Conservation (phyloP, 2,113 vertebrate species). For the Poeciliopsis occidentalis region DNA sequence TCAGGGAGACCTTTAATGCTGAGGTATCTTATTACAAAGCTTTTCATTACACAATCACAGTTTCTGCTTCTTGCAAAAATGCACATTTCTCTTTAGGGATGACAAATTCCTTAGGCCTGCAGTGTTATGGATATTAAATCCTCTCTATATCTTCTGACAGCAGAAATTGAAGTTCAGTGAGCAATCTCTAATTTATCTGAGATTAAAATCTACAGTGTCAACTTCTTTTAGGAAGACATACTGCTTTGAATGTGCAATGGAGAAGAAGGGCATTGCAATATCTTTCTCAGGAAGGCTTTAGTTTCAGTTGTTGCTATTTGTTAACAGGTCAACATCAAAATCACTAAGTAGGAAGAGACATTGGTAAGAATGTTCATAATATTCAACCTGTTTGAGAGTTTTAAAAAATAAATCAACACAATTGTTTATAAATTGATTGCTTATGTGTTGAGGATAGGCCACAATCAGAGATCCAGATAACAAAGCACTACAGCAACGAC, state of each 20-base stretch:
- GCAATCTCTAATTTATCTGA: neutral
- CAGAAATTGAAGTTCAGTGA: neutral
- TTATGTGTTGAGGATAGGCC: neutral
- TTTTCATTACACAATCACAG: neutral
- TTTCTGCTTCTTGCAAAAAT: neutral
- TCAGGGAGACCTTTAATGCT: neutral
- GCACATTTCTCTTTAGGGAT: neutral
- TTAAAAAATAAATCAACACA: neutral
- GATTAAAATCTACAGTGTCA: neutral
- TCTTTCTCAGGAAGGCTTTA: neutral
- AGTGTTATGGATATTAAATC: neutral
- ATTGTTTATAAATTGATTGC: neutral
- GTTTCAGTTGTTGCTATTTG: neutral
- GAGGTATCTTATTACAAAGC: neutral
- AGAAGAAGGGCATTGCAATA: neutral
- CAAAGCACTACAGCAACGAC: neutral
- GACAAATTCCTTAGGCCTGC: neutral
- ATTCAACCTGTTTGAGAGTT: neutral
- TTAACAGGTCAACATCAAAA: neutral
- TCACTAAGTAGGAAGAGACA: neutral
- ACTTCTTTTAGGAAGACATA: neutral
- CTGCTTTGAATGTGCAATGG: slow-evolving; percentile 5
- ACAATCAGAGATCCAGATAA: slow-evolving; percentile 1
- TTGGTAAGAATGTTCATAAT: neutral
- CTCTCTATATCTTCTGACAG: neutral